Evolutionary conservation across 2,888 invertebrate genomes (phyloP).

Genomic region (Pachymerium ferrugineum): DNA sequence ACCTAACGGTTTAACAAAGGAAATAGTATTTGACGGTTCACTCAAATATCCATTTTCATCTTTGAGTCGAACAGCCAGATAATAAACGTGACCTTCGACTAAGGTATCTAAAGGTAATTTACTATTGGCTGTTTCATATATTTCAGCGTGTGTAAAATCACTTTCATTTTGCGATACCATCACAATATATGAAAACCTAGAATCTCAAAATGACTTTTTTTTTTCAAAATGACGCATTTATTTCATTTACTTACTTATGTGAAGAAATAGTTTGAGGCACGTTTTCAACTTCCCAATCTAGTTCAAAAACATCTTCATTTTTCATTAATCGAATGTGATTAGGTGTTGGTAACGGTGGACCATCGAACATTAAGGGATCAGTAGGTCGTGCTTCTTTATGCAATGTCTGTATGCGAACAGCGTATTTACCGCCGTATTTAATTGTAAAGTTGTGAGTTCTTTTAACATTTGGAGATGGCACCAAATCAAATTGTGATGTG

Average conservation of each 20-base stretch:
- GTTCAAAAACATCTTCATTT: constrained; percentile 58
- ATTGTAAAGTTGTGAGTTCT: constrained; percentile 41
- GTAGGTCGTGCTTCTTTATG: constrained; percentile 48
- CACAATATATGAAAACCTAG: constrained; percentile 59
- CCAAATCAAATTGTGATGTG: not conserved
- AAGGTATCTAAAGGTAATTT: constrained; percentile 35
- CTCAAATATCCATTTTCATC: constrained; percentile 44
- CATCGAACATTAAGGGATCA: constrained; percentile 52
- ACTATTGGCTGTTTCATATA: constrained; percentile 36
- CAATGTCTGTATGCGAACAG: constrained; percentile 43
- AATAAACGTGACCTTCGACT: constrained; percentile 39
- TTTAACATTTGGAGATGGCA: not conserved
- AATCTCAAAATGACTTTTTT: no score
- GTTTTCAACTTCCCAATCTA: constrained; percentile 59
- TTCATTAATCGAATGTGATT: constrained; percentile 58
- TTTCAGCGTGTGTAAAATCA: constrained; percentile 35
- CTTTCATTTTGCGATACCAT: constrained; percentile 56
- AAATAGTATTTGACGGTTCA: constrained; percentile 40
- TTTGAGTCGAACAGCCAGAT: constrained; percentile 42
- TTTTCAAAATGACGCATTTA: no score
- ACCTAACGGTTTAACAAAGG: constrained; percentile 39
- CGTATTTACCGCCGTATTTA: constrained; percentile 54
- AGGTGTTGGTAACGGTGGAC: constrained; percentile 59
- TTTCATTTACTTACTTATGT: no score
- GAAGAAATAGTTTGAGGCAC: no score